A percentile compares a stretch with the other conserved stretches of the same genome.
phyloP scores from a whole-genome alignment of 92 coral and sea anemone genomes.

The Bergia puertoricense region DNA sequence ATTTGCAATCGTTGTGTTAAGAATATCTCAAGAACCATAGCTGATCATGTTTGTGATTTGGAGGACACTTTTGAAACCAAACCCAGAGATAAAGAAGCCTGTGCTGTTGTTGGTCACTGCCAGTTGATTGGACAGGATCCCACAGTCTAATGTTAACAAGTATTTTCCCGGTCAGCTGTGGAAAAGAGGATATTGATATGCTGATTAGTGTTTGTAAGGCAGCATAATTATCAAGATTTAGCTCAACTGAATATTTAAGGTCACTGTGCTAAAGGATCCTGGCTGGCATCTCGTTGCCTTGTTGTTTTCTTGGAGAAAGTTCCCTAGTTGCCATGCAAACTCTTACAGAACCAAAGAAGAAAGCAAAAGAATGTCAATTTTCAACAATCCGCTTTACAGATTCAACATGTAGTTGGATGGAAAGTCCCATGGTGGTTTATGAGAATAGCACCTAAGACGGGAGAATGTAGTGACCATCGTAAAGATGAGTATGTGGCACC shows the following conservation, averaged over 20 bases:
- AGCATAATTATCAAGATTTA: neutral
- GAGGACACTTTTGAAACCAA: neutral
- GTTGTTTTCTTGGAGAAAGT: neutral
- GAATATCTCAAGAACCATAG: neutral
- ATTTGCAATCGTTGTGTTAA: neutral
- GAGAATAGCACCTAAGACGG: neutral
- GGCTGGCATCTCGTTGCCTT: neutral
- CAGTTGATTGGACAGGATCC: neutral
- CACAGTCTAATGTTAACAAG: neutral
- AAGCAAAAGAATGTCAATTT: neutral
- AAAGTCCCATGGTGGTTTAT: neutral
- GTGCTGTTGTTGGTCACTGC: neutral
- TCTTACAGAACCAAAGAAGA: neutral
- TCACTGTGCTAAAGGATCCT: neutral
- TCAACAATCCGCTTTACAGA: neutral
- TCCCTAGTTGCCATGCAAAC: neutral
- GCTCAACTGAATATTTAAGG: neutral
- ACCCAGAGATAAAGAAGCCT: neutral
- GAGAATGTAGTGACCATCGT: neutral
- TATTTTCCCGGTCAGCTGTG: neutral
- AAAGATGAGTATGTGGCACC: neutral
- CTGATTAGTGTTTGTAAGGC: neutral
- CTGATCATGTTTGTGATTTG: neutral
- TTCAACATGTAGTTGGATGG: neutral
- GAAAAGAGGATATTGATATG: neutral